Base-by-base conservation (phyloP, 2,113 vertebrate genomes). In the Pelvicachromis taeniatus region DNA sequence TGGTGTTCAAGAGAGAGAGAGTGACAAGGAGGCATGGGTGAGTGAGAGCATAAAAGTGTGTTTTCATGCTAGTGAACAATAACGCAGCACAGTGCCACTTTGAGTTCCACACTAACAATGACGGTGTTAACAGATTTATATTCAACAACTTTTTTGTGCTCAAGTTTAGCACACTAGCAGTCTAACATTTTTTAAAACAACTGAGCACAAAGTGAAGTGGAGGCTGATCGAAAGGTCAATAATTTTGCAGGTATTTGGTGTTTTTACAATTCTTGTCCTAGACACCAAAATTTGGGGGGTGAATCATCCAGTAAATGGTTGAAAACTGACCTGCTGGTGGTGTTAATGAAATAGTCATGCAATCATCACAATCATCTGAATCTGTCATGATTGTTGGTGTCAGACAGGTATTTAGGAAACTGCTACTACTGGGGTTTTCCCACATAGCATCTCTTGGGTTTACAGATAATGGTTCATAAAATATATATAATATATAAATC, bases 1-100 rank as follows among this genome's bases (percentile, higher is more conserved):
- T 93, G 89, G 4, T 95, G 91, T 84, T 95, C 95, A 97, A 97
- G 11, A 6, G 21, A 45, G 9, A 7, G 29, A 84, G 31, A 81
- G 53, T 70, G 12, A 59, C 11, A 26, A 78, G n/a, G 83, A 14
- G 21, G 75, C 23, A 53, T 5, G 19, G n/a, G 12, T 77, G 40
- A 87, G 77, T 77, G 26, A 77, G 14, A 31, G 9, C 19, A 14
- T 38, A 6, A 80, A 14, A 31, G 26, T 55, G 21, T 9, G n/a
- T 48, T 48, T 29, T 26, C 17, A 40, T 63, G 42, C 29, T 40
- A 63, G 26, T 5, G 42, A 48, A 29, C 17, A 19, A 19, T 12
- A 50, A 3, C 50, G 42, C 42, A 48, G 40, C 42, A 73, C 68
- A 68, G 59, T 7, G 29, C 38, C 21, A 23, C 12, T 14, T 9